Evolutionary conservation across 2,797 vertebrate species (phyloP), one percentile per base, ranked within the genome.

Genomic region (Odontamblyopus lacepedii): DNA sequence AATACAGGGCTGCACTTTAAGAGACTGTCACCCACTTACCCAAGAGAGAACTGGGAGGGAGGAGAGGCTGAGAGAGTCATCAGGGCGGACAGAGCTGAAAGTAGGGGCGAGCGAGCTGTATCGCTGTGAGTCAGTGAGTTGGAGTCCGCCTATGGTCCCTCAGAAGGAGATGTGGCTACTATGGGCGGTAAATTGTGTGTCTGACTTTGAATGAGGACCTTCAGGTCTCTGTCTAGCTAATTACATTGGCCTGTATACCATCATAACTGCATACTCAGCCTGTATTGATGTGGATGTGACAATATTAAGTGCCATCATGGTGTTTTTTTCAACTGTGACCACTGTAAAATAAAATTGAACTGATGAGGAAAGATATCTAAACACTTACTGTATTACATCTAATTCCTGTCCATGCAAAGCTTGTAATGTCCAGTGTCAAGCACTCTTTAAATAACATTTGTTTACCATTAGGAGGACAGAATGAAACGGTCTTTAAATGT

Each of bases 1-100:
- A 27, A 56, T 76, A 75, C 81, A 80, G 83, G 71, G 75, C 67
- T 66, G 51, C 65, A 63, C 77, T 83, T 74, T 78, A 77, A 80
- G 69, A 69, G 76, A 71, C 73, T 62, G 68, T 74, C 78, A 66
- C 74, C 76, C 72, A 74, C 78, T 80, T 74, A 69, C 69, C 63
- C 27, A 2, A 9, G 67, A 63, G 72, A 35, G 32, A 48, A 69
- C 2, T 4, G 12, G 29, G 26, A n/a, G 51, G 41, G 66, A 51
- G 70, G 16, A 63, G n/a, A 61, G 19, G 26, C 6, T 11, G 56
- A 66, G 71, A 60, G 26, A 71, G 71, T 68, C 71, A 78, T 74
- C 41, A 67, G 72, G 70, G 51, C 27, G 63, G 78, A 0, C 35
- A 4, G 80, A 57, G 72, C 0, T 59, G 72, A 18, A n/a, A 23